A percentile compares a stretch with the other conserved stretches of the same genome.
Conservation (phyloP, 2,888 invertebrate species). For the Netelia fuscicornis region DNA sequence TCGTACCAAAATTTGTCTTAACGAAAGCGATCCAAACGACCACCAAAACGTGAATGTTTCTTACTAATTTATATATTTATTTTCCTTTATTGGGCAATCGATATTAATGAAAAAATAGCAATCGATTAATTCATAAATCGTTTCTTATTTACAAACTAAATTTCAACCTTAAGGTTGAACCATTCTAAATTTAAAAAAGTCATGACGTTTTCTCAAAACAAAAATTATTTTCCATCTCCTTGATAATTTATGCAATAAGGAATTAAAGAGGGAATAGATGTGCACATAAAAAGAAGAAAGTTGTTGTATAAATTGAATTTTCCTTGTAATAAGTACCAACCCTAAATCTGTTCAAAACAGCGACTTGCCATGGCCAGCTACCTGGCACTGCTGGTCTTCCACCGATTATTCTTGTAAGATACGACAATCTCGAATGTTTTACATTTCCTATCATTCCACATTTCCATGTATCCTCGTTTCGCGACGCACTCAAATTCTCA, state of each 20-base stretch:
- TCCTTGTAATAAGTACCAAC: slow-evolving; percentile 84
- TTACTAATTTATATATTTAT: too few relatives aligned
- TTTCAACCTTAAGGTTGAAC: too few relatives aligned
- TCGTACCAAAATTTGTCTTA: too few relatives aligned
- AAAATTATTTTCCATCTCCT: background rate
- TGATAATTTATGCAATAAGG: background rate
- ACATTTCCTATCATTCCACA: slow-evolving; percentile 76
- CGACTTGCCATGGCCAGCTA: slow-evolving; percentile 98
- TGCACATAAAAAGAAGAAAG: background rate
- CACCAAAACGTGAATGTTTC: too few relatives aligned
- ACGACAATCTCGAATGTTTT: slow-evolving; percentile 78
- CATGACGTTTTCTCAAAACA: background rate
- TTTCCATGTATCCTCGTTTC: slow-evolving; percentile 77
- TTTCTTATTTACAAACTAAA: too few relatives aligned
- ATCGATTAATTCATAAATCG: too few relatives aligned
- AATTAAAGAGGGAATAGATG: too few relatives aligned
- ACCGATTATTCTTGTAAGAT: slow-evolving; percentile 92
- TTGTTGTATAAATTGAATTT: background rate
- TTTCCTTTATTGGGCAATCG: too few relatives aligned
- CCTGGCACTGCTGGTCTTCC: slow-evolving; percentile 92
- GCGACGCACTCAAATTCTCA: slow-evolving; percentile 74
- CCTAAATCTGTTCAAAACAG: slow-evolving; percentile 93
- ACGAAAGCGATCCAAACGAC: too few relatives aligned
- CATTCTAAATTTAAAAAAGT: too few relatives aligned
- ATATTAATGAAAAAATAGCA: too few relatives aligned